A percentile compares a stretch with the other conserved stretches of the same genome.
Conservation (phyloP, 2,888 invertebrate genomes). For the Branchellion lobata region DNA sequence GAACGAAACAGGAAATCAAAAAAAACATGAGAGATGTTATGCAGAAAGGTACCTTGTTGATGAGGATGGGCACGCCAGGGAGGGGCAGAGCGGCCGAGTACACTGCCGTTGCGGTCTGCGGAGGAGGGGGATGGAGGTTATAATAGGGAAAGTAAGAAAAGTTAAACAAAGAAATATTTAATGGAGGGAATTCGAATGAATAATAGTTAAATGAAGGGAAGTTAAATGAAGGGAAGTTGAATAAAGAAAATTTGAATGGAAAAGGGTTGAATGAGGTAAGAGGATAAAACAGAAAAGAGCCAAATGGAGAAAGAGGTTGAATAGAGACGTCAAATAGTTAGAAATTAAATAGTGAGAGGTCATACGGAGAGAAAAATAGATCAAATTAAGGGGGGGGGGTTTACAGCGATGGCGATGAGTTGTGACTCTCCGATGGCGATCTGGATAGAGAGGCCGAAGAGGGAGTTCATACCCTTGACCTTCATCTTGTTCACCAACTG, state of each 20-base stretch:
- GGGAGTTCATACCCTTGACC: constrained; percentile 90
- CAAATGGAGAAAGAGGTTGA: background rate
- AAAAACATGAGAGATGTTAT: background rate
- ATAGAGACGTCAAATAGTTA: too few species aligned
- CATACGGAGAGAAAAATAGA: background rate
- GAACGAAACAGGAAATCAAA: background rate
- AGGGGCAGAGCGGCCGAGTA: constrained; percentile 77
- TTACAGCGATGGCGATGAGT: constrained; percentile 78
- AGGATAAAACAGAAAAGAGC: background rate
- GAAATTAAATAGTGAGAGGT: background rate
- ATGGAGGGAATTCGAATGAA: too few species aligned
- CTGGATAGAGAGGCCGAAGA: constrained; percentile 80
- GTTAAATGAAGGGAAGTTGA: background rate
- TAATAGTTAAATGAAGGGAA: background rate
- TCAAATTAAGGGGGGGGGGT: constrained; percentile 49
- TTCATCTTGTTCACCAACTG: constrained; percentile 84
- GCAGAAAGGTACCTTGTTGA: constrained; percentile 57
- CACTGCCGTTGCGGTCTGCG: constrained; percentile 70
- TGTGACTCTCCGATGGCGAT: constrained; percentile 82
- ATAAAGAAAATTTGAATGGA: too few species aligned
- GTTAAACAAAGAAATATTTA: background rate
- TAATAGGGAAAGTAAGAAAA: background rate
- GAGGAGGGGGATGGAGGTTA: too few species aligned
- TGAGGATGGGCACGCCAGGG: constrained; percentile 73
- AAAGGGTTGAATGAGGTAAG: too few species aligned